Percentiles rank a stretch among this genome's conserved stretches.
Conservation (phyloP, 2,888 invertebrate genomes). For the Octonoba sinensis region DNA sequence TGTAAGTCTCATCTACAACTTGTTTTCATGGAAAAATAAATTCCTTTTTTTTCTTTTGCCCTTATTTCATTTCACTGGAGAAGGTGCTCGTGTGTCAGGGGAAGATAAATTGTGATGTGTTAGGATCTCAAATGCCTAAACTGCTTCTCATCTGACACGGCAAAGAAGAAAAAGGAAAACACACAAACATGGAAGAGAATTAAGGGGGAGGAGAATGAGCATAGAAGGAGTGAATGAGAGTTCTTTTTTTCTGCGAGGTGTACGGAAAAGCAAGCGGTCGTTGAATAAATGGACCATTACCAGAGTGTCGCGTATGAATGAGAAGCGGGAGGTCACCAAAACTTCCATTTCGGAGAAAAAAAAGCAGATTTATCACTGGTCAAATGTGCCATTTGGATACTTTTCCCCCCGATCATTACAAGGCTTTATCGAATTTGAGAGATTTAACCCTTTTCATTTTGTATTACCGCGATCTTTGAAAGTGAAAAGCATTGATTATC, state of each 20-base stretch:
- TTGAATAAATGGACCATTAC: conserved; percentile 59
- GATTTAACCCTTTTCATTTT: too few species aligned
- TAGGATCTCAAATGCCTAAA: conserved; percentile 53
- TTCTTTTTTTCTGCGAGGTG: conserved; percentile 6
- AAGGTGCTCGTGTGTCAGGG: conserved; percentile 39
- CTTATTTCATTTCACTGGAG: conserved; percentile 25
- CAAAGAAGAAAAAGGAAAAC: conserved; percentile 36
- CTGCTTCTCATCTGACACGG: conserved; percentile 47
- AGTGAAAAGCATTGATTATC: too few species aligned
- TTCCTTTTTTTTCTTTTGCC: not conserved
- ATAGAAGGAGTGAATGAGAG: conserved; percentile 16
- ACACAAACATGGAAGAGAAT: conserved; percentile 35
- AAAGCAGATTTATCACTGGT: not conserved
- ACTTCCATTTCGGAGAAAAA: not conserved
- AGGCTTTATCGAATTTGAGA: too few species aligned
- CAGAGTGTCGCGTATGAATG: conserved; percentile 11
- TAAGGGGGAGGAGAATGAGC: conserved; percentile 35
- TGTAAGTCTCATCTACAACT: conserved; percentile 49
- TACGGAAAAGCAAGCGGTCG: conserved; percentile 37
- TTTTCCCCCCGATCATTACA: not conserved
- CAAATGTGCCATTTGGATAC: conserved; percentile 4
- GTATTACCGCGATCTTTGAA: too few species aligned
- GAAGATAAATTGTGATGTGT: conserved; percentile 57
- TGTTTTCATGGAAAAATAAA: conserved; percentile 35
- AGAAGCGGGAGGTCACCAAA: not conserved